phyloP scores from a whole-genome alignment of 2,888 invertebrate species.

The Ariolimax columbianus region DNA sequence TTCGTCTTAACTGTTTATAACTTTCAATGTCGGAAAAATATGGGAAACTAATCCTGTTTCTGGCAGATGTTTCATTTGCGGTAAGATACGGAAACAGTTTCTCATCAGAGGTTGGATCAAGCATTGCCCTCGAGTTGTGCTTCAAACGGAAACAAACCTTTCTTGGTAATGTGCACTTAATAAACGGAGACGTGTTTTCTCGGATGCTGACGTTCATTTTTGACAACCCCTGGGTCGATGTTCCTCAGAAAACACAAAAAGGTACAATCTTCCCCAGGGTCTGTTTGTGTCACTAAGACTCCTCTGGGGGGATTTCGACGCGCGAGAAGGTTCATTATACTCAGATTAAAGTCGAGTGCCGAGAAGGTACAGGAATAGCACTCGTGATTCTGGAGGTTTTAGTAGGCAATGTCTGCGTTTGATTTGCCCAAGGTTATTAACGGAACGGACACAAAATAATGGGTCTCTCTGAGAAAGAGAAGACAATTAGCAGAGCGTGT shows the following conservation, averaged over 20 bases:
- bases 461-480: too few species aligned
- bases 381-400: background rate
- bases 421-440: background rate
- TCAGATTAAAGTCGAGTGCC: background rate
- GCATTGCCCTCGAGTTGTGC: background rate
- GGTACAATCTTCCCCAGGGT: background rate
- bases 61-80: too few species aligned
- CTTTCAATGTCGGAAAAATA: too few species aligned
- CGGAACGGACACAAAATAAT: background rate
- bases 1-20: too few species aligned
- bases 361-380: background rate
- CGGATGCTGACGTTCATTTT: background rate
- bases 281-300: conserved; percentile 24
- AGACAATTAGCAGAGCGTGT: too few species aligned
- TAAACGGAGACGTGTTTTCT: background rate
- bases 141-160: background rate
- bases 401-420: conserved; percentile 7
- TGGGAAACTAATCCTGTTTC: too few species aligned
- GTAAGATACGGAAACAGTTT: background rate
- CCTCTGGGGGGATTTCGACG: background rate
- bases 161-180: background rate
- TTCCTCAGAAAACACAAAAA: background rate
- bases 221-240: background rate
- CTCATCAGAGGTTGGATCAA: background rate
- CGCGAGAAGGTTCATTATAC: background rate